A percentile compares a stretch with the other conserved stretches of the same genome.
Evolutionary conservation across 2,888 invertebrate genomes (phyloP).

Genomic region (Parelbella ahira): DNA sequence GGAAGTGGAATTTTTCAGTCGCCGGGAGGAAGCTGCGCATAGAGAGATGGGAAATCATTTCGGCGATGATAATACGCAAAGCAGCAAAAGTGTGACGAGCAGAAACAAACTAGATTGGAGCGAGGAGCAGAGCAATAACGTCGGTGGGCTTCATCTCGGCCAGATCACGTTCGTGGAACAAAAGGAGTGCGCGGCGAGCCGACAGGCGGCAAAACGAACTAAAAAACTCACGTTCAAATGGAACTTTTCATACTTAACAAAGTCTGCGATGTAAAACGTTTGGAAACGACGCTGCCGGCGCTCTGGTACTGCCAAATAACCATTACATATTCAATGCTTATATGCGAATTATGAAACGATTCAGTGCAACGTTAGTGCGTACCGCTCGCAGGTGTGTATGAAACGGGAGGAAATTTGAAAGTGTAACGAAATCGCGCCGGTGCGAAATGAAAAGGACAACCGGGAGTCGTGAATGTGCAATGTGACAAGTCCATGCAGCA

Average conservation of each 20-base stretch:
- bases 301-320: slow-evolving; percentile 31
- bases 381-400: slow-evolving; percentile 29
- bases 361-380: slow-evolving; percentile 35
- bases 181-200: slow-evolving; percentile 63
- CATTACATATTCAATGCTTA: slow-evolving; percentile 38
- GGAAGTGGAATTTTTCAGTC: slow-evolving; percentile 44
- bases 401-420: slow-evolving; percentile 35
- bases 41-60: slow-evolving; percentile 51
- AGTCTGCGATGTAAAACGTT: slow-evolving; percentile 53
- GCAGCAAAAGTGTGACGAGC: slow-evolving; percentile 54
- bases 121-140: slow-evolving; percentile 63
- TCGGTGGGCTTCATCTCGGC: slow-evolving; percentile 67
- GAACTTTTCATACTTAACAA: slow-evolving; percentile 70
- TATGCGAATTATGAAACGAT: slow-evolving; percentile 37
- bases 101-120: slow-evolving; percentile 64
- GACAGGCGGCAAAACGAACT: slow-evolving; percentile 53
- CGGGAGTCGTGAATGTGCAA: slow-evolving; percentile 62
- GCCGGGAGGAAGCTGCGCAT: slow-evolving; percentile 38
- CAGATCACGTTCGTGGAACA: slow-evolving; percentile 76
- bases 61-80: slow-evolving; percentile 51
- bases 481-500: slow-evolving; percentile 73
- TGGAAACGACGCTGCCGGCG: slow-evolving; percentile 40
- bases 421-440: slow-evolving; percentile 36
- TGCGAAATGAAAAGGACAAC: slow-evolving; percentile 47
- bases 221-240: slow-evolving; percentile 68